phyloP scores from a whole-genome alignment of 2,888 invertebrate genomes.

The Drosophila tripunctata region DNA sequence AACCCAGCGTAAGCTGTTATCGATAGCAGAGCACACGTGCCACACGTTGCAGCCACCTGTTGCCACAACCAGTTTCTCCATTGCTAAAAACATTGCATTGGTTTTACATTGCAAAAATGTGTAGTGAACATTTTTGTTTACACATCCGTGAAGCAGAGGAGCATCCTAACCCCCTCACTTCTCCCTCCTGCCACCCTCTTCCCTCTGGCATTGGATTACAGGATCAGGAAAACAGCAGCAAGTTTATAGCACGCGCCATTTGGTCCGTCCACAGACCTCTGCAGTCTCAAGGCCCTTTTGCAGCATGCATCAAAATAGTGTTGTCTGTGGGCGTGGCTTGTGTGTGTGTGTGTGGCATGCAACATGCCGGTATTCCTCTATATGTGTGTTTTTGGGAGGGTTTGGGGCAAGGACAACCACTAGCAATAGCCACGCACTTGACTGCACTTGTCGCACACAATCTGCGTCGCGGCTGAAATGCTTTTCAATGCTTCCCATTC shows the following conservation, averaged over 20 bases:
- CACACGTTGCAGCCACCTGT: slow-evolving; percentile 44
- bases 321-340: slow-evolving; percentile 12
- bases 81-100: not conserved
- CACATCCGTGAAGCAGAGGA: slow-evolving; percentile 2
- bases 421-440: slow-evolving; percentile 39
- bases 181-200: not conserved
- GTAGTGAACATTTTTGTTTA: slow-evolving; percentile 25
- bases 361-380: not conserved
- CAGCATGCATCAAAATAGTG: slow-evolving; percentile 21
- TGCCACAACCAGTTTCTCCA: slow-evolving; percentile 6
- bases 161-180: not conserved
- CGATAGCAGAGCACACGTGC: slow-evolving; percentile 43
- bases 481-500: too few relatives aligned
- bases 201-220: slow-evolving; percentile 33
- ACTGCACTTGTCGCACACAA: slow-evolving; percentile 55
- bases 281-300: slow-evolving; percentile 18
- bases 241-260: slow-evolving; percentile 16
- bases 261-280: slow-evolving; percentile 1
- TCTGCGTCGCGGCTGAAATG: slow-evolving; percentile 30
- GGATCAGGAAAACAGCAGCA: slow-evolving; percentile 22
- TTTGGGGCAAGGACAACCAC: slow-evolving; percentile 20
- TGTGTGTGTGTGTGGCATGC: slow-evolving; percentile 2
- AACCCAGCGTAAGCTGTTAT: slow-evolving; percentile 19
- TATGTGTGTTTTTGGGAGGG: not conserved
- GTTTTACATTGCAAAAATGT: not conserved